Base-by-base conservation (phyloP, 1,140 invertebrate species). In the Conus betulinus region DNA sequence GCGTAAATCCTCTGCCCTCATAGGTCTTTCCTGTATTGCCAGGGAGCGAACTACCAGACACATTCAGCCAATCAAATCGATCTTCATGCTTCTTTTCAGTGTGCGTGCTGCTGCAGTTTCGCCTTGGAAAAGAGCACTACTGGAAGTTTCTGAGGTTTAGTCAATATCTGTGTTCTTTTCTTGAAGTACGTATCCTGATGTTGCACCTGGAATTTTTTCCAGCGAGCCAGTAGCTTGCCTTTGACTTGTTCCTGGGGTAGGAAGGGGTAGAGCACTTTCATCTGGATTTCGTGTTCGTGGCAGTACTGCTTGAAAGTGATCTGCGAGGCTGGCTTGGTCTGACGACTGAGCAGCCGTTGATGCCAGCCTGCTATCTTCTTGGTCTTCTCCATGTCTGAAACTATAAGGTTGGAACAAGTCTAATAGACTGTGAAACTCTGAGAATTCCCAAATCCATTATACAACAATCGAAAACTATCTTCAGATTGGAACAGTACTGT, bases 241-340 rank as follows among this genome's bases (percentile, higher is more conserved):
- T 91, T 91, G 6, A 94, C 93, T 79, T 94, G 93, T 25, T 88
- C 87, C 81, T 85, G 87, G 23, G 89, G 90, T 6, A 94, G 87
- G 85, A 94, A 94, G 52, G 93, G 92, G 88, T 94, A 94, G 15
- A 87, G 82, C 20, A 87, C 74, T 78, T 89, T 88, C 39, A 94
- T 76, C 25, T 88, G 89, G 13, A 52, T 78, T 76, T 89, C 91
- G 71, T 93, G 74, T 85, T 91, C 89, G 20, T 90, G 85, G 53
- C 76, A 74, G 90, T 91, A 94, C 15, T 88, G 39, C 53, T 90
- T 87, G 51, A 74, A 87, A 4, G 85, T 87, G 20, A 78, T 57
- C 23, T 51, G 71, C 7, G 71, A 55, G 20, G 74, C 5, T 57
- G 6, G 71, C 74, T 78, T 76, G 15, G 13, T 78, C 15, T 25